A percentile compares a stretch with the other conserved stretches of the same genome.
Conservation (phyloP, 2,113 vertebrate species). For the Megaleporinus macrocephalus region DNA sequence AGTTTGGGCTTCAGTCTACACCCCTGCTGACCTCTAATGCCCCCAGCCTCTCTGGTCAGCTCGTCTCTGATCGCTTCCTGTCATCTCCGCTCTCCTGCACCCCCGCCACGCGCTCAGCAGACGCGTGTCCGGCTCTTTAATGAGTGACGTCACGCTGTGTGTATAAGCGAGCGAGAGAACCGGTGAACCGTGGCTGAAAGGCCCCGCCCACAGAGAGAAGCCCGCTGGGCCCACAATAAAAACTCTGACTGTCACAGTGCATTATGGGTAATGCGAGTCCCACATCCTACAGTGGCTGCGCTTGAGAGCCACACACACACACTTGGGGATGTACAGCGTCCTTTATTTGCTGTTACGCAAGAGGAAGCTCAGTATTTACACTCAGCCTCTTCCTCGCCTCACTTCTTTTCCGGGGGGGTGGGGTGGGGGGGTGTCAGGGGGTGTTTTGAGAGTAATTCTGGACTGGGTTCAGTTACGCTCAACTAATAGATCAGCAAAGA, state of each 20-base stretch:
- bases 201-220: conserved; percentile 28
- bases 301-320: neutral
- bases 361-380: neutral
- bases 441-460: neutral
- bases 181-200: conserved; percentile 68
- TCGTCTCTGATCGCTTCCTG: too few species aligned
- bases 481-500: too few species aligned
- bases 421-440: too few species aligned
- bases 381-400: neutral
- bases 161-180: neutral
- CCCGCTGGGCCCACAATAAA: conserved; percentile 70
- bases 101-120: neutral
- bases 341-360: neutral
- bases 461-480: too few species aligned
- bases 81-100: too few species aligned
- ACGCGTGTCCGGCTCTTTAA: neutral
- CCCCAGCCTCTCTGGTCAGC: too few species aligned
- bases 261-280: conserved; percentile 65
- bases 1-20: too few species aligned
- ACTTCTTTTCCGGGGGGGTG: too few species aligned
- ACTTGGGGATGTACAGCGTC: conserved; percentile 4
- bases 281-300: neutral
- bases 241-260: conserved; percentile 67
- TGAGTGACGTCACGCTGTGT: neutral
- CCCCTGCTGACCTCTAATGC: too few species aligned